Evolutionary conservation across 2,888 invertebrate genomes (phyloP).

Genomic region (Drosophila tripunctata): DNA sequence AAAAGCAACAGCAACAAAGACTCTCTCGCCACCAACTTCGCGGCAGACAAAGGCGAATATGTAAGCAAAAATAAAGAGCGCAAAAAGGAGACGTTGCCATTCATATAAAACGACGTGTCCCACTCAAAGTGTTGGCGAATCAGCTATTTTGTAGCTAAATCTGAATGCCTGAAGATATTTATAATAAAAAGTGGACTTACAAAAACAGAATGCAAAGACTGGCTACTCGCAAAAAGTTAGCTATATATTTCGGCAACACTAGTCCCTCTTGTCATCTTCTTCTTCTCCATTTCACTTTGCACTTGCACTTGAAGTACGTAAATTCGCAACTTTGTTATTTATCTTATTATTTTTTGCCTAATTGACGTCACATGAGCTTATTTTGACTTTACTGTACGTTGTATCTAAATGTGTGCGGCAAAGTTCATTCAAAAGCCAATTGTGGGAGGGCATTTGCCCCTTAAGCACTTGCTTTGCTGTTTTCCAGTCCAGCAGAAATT

Average conservation of each 20-base stretch:
- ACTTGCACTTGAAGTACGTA: slow-evolving; percentile 51
- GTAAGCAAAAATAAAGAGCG: slow-evolving; percentile 11
- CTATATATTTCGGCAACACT: too few species aligned
- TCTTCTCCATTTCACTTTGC: slow-evolving; percentile 13
- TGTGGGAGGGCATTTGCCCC: slow-evolving; percentile 71
- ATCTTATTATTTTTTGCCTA: slow-evolving; percentile 54
- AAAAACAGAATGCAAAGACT: too few species aligned
- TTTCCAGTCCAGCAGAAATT: slow-evolving; percentile 69
- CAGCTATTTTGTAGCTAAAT: too few species aligned
- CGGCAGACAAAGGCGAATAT: slow-evolving; percentile 52
- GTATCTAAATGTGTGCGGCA: slow-evolving; percentile 28
- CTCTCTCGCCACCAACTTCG: slow-evolving; percentile 60
- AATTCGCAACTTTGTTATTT: slow-evolving; percentile 36
- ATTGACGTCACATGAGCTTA: slow-evolving; percentile 66
- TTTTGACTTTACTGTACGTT: slow-evolving; percentile 29
- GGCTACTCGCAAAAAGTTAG: too few species aligned
- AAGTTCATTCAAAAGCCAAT: slow-evolving; percentile 56
- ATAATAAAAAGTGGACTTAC: too few species aligned
- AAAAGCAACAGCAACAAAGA: slow-evolving; percentile 56
- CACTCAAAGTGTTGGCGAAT: too few species aligned
- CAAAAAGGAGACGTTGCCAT: slow-evolving; percentile 28
- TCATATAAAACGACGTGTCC: too few species aligned
- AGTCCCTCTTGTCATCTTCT: slow-evolving; percentile 9
- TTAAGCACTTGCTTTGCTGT: slow-evolving; percentile 40
- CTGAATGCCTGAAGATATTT: too few species aligned